Percentiles rank a stretch among this genome's conserved stretches.
Conservation (phyloP, 1,140 invertebrate species). For the Halictus rubicundus region DNA sequence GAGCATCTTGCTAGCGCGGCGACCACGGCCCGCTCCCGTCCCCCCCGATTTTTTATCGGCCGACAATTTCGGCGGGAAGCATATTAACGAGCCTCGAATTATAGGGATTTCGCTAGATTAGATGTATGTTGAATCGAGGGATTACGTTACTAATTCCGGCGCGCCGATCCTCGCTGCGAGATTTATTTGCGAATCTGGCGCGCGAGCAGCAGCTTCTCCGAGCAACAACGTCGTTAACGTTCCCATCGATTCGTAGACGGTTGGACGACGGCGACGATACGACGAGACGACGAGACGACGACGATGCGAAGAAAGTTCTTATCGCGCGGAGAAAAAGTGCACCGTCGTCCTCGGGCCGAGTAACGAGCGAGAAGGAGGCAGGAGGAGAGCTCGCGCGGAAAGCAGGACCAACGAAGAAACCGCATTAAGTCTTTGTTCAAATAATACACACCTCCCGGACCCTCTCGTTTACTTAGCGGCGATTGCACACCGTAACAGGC, state of each 20-base stretch:
- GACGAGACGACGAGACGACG: too few relatives aligned
- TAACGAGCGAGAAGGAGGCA: not conserved
- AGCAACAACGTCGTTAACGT: not conserved
- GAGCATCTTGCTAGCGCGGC: constrained; percentile 59
- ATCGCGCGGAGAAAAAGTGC: not conserved
- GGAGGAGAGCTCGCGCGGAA: not conserved
- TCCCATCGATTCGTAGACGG: not conserved
- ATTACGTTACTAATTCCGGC: constrained; percentile 66
- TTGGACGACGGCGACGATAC: not conserved
- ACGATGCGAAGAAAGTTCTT: not conserved
- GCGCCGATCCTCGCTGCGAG: constrained; percentile 38
- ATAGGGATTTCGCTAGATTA: constrained; percentile 68
- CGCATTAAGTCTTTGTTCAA: constrained; percentile 31
- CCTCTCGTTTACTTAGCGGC: constrained; percentile 40
- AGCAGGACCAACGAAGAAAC: not conserved
- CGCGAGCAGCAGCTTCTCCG: constrained; percentile 1
- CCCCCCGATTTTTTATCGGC: constrained; percentile 8
- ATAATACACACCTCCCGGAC: constrained; percentile 36
- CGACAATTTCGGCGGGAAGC: constrained; percentile 62
- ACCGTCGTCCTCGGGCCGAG: not conserved
- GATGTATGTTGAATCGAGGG: constrained; percentile 60
- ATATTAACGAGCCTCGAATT: constrained; percentile 65
- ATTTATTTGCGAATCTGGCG: constrained; percentile 49
- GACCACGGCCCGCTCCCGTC: constrained; percentile 18
- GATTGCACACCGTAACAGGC: constrained; percentile 27